Conservation (phyloP, 2,113 vertebrate genomes). For the Heterotilapia buettikoferi region DNA sequence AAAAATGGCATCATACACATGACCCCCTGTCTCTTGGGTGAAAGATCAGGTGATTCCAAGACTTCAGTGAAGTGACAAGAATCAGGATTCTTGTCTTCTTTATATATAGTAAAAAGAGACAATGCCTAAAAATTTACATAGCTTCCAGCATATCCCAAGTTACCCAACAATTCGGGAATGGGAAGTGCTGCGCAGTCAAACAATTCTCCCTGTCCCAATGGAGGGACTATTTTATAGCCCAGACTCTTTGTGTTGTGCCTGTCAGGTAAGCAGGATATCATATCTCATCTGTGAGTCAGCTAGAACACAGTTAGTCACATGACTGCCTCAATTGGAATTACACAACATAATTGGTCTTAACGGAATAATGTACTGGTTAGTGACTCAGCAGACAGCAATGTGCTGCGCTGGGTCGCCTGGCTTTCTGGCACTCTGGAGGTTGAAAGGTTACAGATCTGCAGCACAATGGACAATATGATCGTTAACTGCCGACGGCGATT, state of each 20-base stretch:
- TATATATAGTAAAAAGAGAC: background rate
- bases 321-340: background rate
- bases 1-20: background rate
- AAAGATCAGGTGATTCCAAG: background rate
- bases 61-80: background rate
- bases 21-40: background rate
- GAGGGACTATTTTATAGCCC: background rate
- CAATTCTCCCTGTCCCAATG: background rate
- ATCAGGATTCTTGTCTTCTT: background rate
- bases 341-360: constrained; percentile 8
- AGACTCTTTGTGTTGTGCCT: background rate
- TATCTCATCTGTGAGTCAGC: background rate
- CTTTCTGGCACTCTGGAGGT: background rate
- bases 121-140: background rate
- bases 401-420: background rate
- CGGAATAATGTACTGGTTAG: background rate
- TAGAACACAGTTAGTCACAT: background rate
- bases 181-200: background rate
- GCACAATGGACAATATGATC: background rate
- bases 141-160: background rate
- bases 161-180: background rate
- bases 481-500: background rate
- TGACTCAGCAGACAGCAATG: constrained; percentile 25
- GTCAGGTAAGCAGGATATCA: background rate
- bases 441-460: background rate